A percentile compares a stretch with the other conserved stretches of the same genome.
phyloP scores from a whole-genome alignment of 2,888 invertebrate genomes.

The Lasioglossum oenotherae region DNA sequence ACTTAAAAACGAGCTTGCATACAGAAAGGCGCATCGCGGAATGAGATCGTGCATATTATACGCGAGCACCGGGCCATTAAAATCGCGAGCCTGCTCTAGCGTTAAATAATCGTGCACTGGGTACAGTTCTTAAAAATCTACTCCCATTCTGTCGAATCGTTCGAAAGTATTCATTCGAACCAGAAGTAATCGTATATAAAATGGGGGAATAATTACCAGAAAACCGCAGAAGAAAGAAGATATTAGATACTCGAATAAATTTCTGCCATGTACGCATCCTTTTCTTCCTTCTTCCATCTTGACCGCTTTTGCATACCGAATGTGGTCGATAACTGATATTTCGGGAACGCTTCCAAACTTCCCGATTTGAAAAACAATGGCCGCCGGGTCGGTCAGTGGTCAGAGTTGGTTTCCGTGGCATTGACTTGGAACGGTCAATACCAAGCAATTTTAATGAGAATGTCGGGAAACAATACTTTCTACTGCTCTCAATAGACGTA shows the following conservation, averaged over 20 bases:
- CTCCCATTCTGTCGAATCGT: not conserved
- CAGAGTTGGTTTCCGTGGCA: not conserved
- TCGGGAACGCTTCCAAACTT: slow-evolving; percentile 38
- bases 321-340: slow-evolving; percentile 51
- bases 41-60: not conserved
- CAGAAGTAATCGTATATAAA: slow-evolving; percentile 15
- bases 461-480: not conserved
- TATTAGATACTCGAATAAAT: not conserved
- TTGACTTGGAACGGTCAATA: not conserved
- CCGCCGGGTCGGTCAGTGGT: slow-evolving; percentile 1
- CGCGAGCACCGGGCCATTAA: not conserved
- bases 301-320: slow-evolving; percentile 25
- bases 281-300: slow-evolving; percentile 21
- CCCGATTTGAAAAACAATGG: slow-evolving; percentile 26
- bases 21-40: not conserved
- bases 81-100: not conserved
- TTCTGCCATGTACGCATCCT: slow-evolving; percentile 9
- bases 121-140: not conserved
- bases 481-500: not conserved
- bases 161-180: not conserved
- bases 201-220: not conserved
- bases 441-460: slow-evolving; percentile 4
- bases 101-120: not conserved
- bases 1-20: not conserved
- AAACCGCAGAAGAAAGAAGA: slow-evolving; percentile 36